Evolutionary conservation across 2,888 invertebrate species (phyloP).

Genomic region (Empis stercorea): DNA sequence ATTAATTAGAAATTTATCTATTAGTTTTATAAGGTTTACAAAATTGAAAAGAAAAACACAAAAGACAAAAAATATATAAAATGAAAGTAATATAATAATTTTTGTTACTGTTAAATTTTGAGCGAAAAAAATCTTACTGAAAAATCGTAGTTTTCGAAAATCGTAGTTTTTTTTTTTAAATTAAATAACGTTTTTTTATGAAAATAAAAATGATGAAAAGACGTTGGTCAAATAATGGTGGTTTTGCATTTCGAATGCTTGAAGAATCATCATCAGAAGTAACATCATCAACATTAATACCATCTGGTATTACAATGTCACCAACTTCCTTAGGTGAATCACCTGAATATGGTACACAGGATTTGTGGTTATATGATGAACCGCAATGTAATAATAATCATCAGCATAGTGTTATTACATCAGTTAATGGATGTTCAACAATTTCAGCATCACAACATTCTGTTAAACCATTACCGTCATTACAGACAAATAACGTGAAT

Average conservation of each 20-base stretch:
- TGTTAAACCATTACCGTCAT: constrained; percentile 41
- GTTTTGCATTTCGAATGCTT: constrained; percentile 51
- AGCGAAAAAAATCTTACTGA: too few relatives aligned
- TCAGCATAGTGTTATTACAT: constrained; percentile 35
- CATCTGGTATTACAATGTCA: constrained; percentile 60
- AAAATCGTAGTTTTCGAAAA: too few relatives aligned
- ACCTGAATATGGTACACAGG: constrained; percentile 65
- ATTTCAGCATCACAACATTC: constrained; percentile 38
- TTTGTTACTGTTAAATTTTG: too few relatives aligned
- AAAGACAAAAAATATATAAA: too few relatives aligned
- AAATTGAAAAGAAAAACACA: too few relatives aligned
- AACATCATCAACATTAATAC: constrained; percentile 55
- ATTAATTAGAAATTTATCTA: too few relatives aligned
- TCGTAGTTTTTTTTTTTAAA: too few relatives aligned
- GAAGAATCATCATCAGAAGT: constrained; percentile 65
- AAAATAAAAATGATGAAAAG: constrained; percentile 48
- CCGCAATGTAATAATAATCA: constrained; percentile 32
- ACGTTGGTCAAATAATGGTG: constrained; percentile 64
- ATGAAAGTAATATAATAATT: too few relatives aligned
- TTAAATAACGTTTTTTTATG: too few relatives aligned
- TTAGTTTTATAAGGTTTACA: too few relatives aligned
- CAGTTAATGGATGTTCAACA: constrained; percentile 39
- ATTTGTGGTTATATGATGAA: constrained; percentile 62
- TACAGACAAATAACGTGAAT: constrained; percentile 19
- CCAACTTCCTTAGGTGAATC: constrained; percentile 54